Evolutionary conservation across 2,888 invertebrate species (phyloP).

Genomic region (Caenorhabditis panamensis): DNA sequence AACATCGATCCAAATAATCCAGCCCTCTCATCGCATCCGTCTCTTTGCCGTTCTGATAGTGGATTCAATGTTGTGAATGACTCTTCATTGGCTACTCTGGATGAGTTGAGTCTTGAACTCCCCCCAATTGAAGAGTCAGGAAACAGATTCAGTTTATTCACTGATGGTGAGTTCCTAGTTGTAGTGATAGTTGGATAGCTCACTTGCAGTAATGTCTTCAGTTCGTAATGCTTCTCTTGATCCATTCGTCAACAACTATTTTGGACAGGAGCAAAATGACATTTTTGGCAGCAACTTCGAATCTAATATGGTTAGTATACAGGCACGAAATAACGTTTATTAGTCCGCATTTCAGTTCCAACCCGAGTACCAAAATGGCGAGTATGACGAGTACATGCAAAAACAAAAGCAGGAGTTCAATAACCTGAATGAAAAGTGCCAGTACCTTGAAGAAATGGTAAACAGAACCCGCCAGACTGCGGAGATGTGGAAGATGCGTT

Average conservation of each 20-base stretch:
- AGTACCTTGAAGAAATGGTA: conserved; percentile 67
- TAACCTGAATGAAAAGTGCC: conserved; percentile 37
- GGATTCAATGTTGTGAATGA: conserved; percentile 68
- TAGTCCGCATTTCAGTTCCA: conserved; percentile 51
- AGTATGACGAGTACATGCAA: conserved; percentile 39
- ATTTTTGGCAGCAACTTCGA: conserved; percentile 41
- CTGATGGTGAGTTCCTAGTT: conserved; percentile 20
- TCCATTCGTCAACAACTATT: conserved; percentile 39
- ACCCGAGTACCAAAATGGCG: conserved; percentile 28
- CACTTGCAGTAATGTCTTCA: conserved; percentile 62
- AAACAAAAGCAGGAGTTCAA: conserved; percentile 21
- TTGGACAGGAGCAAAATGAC: conserved; percentile 36
- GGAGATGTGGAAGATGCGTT: conserved; percentile 39
- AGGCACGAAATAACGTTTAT: no score
- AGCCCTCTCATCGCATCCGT: conserved; percentile 63
- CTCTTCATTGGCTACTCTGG: conserved; percentile 62
- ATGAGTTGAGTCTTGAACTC: conserved; percentile 71
- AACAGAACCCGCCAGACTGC: conserved; percentile 57
- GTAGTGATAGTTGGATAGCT: background rate
- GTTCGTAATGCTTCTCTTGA: conserved; percentile 65
- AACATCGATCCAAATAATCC: conserved; percentile 55
- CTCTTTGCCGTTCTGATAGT: conserved; percentile 70
- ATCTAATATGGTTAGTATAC: conserved; percentile 47
- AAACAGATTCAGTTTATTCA: conserved; percentile 49
- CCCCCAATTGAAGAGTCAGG: conserved; percentile 67